A percentile compares a stretch with the other conserved stretches of the same genome.
Conservation (phyloP, 2,113 vertebrate genomes). For the Acrocephalus arundinaceus region DNA sequence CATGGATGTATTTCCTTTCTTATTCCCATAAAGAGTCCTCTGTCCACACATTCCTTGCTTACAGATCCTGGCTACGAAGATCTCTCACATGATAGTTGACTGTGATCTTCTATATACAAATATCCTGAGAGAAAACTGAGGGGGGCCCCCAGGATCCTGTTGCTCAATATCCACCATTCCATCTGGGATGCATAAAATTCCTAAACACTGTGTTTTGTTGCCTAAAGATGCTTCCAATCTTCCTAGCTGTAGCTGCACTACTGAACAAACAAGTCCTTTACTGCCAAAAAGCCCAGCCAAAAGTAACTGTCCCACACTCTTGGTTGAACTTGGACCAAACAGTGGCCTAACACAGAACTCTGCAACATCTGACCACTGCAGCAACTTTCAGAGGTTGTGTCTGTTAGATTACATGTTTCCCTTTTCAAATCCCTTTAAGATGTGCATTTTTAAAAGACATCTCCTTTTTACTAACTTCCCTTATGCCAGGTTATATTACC, state of each 20-base stretch:
- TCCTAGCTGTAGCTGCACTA: not conserved
- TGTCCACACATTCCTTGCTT: not conserved
- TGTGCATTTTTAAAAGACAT: not conserved
- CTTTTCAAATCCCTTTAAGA: not conserved
- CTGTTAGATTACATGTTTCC: not conserved
- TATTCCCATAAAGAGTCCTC: not conserved
- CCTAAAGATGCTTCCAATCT: slow-evolving; percentile 24
- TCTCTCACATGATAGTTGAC: not conserved
- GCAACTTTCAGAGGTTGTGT: not conserved
- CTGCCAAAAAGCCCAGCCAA: slow-evolving; percentile 38
- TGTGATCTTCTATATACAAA: not conserved
- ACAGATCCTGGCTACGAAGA: not conserved
- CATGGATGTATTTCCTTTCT: not conserved
- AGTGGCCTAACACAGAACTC: not conserved
- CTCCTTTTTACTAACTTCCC: not conserved
- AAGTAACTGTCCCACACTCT: not conserved
- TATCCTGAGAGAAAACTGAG: not conserved
- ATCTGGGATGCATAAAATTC: slow-evolving; percentile 46
- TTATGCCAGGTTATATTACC: not conserved
- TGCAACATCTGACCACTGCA: not conserved
- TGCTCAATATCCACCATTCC: slow-evolving; percentile 18
- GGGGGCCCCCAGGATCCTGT: not conserved
- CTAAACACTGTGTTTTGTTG: not conserved
- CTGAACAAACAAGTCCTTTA: slow-evolving; percentile 35
- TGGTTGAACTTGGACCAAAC: not conserved